Conservation (phyloP, 1,140 invertebrate genomes). For the Eurosta solidaginis region DNA sequence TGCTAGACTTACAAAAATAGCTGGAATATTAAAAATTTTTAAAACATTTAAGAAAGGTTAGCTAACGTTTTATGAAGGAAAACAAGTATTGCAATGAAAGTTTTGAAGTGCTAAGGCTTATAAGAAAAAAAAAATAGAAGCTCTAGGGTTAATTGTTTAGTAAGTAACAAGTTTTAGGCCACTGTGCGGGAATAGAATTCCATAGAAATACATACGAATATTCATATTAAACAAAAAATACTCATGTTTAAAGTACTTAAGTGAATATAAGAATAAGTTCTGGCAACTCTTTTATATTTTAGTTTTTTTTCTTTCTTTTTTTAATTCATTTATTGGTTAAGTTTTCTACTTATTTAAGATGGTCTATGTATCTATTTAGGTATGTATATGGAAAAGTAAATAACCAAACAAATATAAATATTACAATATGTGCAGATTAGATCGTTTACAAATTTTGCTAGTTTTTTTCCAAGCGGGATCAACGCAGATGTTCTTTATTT, state of each 20-base stretch:
- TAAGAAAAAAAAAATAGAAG: not conserved
- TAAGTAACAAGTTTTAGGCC: not conserved
- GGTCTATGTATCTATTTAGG: no score
- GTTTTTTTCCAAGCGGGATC: no score
- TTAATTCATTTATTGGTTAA: no score
- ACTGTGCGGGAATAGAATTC: not conserved
- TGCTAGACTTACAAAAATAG: not conserved
- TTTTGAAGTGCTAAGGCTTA: not conserved
- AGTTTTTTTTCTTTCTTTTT: not conserved
- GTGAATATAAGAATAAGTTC: not conserved
- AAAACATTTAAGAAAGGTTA: not conserved
- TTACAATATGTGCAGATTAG: no score
- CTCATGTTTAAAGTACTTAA: not conserved
- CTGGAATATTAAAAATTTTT: not conserved
- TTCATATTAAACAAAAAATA: not conserved
- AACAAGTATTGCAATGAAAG: not conserved
- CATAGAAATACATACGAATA: not conserved
- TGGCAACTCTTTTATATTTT: not conserved
- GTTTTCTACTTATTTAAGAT: no score
- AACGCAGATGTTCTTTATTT: no score
- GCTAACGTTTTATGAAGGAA: not conserved
- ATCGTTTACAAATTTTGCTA: no score
- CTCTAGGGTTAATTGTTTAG: no score
- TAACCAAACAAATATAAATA: no score
- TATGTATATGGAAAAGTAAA: no score